Evolutionary conservation across 2,113 vertebrate species (phyloP).

Genomic region (Rhodinocichla rosea): DNA sequence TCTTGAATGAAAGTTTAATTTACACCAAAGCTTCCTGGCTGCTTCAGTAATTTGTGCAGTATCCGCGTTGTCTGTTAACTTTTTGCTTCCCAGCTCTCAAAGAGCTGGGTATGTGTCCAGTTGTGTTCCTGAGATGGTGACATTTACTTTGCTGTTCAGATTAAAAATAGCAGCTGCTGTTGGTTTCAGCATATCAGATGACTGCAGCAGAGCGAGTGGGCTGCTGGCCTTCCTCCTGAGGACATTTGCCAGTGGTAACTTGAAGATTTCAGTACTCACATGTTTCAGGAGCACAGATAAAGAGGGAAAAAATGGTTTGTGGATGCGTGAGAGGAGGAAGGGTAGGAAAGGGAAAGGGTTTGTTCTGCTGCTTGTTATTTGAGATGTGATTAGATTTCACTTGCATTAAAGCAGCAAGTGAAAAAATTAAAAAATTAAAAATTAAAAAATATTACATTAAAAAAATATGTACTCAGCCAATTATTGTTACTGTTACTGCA

Average conservation of each 20-base stretch:
- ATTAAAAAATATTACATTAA: not conserved
- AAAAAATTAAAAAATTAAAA: too few relatives aligned
- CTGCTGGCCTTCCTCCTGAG: not conserved
- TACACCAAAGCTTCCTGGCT: not conserved
- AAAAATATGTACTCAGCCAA: not conserved
- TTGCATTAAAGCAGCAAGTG: not conserved
- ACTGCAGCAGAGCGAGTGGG: not conserved
- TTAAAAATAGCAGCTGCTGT: slow-evolving; percentile 56
- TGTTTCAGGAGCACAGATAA: not conserved
- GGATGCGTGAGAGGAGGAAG: not conserved
- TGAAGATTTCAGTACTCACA: fast-evolving
- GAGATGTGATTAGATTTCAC: not conserved
- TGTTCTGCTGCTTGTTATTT: not conserved
- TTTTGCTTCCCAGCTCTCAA: not conserved
- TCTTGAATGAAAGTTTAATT: not conserved
- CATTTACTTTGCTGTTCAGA: not conserved
- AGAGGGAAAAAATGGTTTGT: not conserved
- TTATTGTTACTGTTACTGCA: not conserved
- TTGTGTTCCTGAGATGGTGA: not conserved
- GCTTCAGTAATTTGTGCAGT: not conserved
- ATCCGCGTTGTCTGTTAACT: not conserved
- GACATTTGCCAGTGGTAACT: not conserved
- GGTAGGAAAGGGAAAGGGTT: not conserved
- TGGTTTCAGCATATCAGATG: not conserved
- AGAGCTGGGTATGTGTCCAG: not conserved